These are phyloP conservation scores for Parochlus steinenii DNA, from an alignment of 2,888 invertebrate genomes.

Conservation along the genomic window DNA sequence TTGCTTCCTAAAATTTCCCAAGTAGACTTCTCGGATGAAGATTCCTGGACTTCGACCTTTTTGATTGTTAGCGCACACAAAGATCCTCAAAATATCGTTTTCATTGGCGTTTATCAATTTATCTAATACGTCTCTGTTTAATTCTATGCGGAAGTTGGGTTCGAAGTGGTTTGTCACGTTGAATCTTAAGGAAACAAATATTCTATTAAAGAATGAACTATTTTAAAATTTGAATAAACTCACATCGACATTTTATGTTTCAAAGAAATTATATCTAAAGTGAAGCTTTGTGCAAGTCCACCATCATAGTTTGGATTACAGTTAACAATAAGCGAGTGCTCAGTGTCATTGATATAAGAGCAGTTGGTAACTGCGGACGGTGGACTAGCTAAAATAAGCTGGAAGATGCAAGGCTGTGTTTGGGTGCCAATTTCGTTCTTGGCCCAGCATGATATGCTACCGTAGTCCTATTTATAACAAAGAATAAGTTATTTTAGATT, in stretches of 20 bases:
- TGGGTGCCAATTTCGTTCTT: slow-evolving; percentile 60
- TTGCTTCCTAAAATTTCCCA: slow-evolving; percentile 12
- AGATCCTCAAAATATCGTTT: slow-evolving; percentile 11
- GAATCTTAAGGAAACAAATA: slow-evolving; percentile 9
- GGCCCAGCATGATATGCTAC: slow-evolving; percentile 63
- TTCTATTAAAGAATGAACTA: neutral
- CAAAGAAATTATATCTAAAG: slow-evolving; percentile 12
- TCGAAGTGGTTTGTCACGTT: slow-evolving; percentile 11
- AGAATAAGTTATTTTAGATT: neutral
- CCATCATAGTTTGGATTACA: slow-evolving; percentile 13
- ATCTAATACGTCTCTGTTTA: slow-evolving; percentile 8
- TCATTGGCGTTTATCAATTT: slow-evolving; percentile 10
- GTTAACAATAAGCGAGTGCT: slow-evolving; percentile 11
- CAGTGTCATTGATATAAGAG: slow-evolving; percentile 12
- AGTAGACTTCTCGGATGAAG: slow-evolving; percentile 11
- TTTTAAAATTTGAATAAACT: neutral
- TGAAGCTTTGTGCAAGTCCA: slow-evolving; percentile 12
- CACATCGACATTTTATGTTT: slow-evolving; percentile 12
- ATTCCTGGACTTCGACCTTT: slow-evolving; percentile 12
- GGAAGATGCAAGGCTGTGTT: slow-evolving; percentile 58
- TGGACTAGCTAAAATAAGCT: slow-evolving; percentile 51
- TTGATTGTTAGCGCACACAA: slow-evolving; percentile 12
- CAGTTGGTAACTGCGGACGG: slow-evolving; percentile 13
- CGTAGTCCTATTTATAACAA: slow-evolving; percentile 45
- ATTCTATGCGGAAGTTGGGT: slow-evolving; percentile 11